Percentiles rank a stretch among this genome's conserved stretches.
phyloP scores from a whole-genome alignment of 2,888 invertebrate species.

The Taenaris catops region DNA sequence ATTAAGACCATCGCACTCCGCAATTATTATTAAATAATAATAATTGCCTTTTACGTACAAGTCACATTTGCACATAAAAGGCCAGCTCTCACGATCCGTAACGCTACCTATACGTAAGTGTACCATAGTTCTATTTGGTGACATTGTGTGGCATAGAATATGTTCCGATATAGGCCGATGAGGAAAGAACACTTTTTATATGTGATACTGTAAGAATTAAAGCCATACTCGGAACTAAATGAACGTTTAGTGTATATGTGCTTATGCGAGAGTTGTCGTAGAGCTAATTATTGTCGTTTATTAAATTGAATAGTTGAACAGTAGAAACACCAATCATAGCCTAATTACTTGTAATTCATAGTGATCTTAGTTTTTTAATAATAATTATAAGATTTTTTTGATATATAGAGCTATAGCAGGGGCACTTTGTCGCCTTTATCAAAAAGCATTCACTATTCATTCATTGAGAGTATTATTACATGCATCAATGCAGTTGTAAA shows the following conservation, averaged over 20 bases:
- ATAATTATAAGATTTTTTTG: conserved; percentile 55
- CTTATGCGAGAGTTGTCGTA: conserved; percentile 49
- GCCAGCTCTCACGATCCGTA: too few species aligned
- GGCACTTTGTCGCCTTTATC: conserved; percentile 21
- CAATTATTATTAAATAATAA: too few species aligned
- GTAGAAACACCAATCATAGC: conserved; percentile 77
- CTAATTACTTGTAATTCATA: conserved; percentile 68
- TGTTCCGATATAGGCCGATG: conserved; percentile 14
- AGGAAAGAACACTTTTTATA: conserved; percentile 27
- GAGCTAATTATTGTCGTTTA: conserved; percentile 37
- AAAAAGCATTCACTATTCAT: conserved; percentile 4
- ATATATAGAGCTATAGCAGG: conserved; percentile 50
- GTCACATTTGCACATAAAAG: too few species aligned
- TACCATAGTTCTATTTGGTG: conserved; percentile 1
- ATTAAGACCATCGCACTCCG: too few species aligned
- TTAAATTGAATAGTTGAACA: conserved; percentile 51
- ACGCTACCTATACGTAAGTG: too few species aligned
- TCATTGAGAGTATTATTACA: conserved; percentile 3
- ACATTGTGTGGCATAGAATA: not conserved
- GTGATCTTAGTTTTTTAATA: conserved; percentile 67
- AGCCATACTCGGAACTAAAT: conserved; percentile 44
- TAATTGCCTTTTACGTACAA: too few species aligned
- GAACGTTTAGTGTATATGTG: conserved; percentile 39
- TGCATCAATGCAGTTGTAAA: too few species aligned
- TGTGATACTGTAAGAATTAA: conserved; percentile 45